A percentile compares a stretch with the other conserved stretches of the same genome.
These are phyloP conservation scores for Planococcus citri DNA, from an alignment of 1,140 invertebrate species.

Conservation along the genomic window DNA sequence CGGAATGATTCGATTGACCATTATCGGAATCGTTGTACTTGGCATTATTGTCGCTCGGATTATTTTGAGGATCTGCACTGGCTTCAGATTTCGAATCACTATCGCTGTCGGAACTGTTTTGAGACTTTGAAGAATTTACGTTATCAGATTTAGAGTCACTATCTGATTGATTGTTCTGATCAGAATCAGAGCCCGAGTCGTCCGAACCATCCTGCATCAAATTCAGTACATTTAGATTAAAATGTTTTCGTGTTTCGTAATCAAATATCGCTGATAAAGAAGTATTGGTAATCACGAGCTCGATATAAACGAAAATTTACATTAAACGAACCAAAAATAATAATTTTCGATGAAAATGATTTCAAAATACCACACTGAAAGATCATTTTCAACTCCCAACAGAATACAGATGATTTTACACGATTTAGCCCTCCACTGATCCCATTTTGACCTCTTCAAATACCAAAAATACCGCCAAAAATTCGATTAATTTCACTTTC, in stretches of 20 bases:
- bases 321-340: too few relatives aligned
- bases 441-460: too few relatives aligned
- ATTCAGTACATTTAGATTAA: background rate
- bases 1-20: background rate
- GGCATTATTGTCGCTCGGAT: background rate
- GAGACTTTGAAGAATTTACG: constrained; percentile 23
- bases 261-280: background rate
- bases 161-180: constrained; percentile 24
- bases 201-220: constrained; percentile 28
- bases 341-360: too few relatives aligned
- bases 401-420: too few relatives aligned
- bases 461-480: too few relatives aligned
- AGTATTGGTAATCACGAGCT: background rate
- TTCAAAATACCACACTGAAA: too few relatives aligned
- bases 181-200: constrained; percentile 29
- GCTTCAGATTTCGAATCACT: constrained; percentile 22
- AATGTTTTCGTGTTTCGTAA: background rate
- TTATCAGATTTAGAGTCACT: constrained; percentile 24
- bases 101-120: constrained; percentile 25
- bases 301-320: background rate
- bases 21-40: background rate
- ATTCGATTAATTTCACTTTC: too few relatives aligned
- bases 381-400: too few relatives aligned
- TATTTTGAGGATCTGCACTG: background rate
- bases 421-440: too few relatives aligned